Conservation (phyloP, 2,797 vertebrate species). For the Myotis findleyi region DNA sequence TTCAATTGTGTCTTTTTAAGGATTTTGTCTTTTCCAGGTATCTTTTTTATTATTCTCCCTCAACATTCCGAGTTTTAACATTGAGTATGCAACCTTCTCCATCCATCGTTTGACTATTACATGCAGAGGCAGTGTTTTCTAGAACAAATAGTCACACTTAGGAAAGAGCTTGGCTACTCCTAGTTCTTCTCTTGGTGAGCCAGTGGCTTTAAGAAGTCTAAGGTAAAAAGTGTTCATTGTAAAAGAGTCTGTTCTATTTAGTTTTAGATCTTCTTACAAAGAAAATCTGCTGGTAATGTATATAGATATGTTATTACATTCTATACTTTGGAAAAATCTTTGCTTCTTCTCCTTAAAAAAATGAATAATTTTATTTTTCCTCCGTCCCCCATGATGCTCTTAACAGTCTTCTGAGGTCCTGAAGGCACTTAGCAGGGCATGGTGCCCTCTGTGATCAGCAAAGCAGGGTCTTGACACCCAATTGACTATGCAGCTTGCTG, state of each 20-base stretch:
- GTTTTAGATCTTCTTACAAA: conserved; percentile 12
- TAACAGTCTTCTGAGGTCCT: neutral
- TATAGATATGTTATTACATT: neutral
- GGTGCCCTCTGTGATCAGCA: neutral
- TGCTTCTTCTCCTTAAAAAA: neutral
- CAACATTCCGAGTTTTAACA: neutral
- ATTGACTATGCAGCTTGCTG: neutral
- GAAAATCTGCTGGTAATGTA: neutral
- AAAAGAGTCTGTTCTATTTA: neutral
- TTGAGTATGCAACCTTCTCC: neutral
- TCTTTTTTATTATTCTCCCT: neutral
- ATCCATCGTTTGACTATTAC: neutral
- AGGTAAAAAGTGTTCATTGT: neutral
- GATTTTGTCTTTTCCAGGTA: neutral
- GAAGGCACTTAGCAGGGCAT: neutral
- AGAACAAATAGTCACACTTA: neutral
- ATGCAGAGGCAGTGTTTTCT: neutral
- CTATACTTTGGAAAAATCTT: conserved; percentile 18
- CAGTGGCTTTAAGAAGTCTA: neutral
- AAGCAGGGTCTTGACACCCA: neutral
- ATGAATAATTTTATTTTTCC: neutral
- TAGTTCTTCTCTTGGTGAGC: conserved; percentile 19
- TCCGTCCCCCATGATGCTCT: neutral
- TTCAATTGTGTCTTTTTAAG: neutral
- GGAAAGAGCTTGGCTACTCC: neutral